Evolutionary conservation across 1,140 invertebrate species (phyloP), one percentile per base, ranked within the genome.

Genomic region (Maniola jurtina): DNA sequence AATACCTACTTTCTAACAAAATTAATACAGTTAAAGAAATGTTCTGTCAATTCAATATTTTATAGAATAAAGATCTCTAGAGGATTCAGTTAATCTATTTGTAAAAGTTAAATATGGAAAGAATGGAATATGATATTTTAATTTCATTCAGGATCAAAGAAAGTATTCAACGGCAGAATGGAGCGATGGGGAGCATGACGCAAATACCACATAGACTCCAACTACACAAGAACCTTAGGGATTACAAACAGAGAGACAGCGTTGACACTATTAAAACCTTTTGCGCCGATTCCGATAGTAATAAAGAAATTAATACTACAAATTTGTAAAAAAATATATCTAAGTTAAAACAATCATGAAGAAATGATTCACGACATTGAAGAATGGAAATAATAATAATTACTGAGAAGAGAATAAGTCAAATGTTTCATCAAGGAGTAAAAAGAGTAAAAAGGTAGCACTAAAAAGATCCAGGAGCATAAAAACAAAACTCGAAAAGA

Each of bases 101-200:
- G 11, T 13, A 14, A n/a, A 48, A 48, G 47, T 48, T 5, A 48
- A 48, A 48, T 48, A 13, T 0, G 11, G 11, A 52, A 42, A 66
- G 58, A n/a, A 58, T 36, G 16, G 54, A 34, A 57, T 64, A 10
- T 34, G 42, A 58, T 16, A 36, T 60, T 63, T 70, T 63, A 33
- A 68, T 71, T 76, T 69, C 76, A 71, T 57, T 62, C 76, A 88
- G 86, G 86, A 76, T 84, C 59, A 80, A 84, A 77, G 73, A 80
- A 48, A 75, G 56, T 56, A 74, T 73, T 72, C 76, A 68, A 38
- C 64, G 15, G n/a, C 61, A 16, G 62, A 64, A 54, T 35, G 47
- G 52, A 54, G 42, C 34, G 34, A 71, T 72, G 59, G 67, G 42
- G 33, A 72, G 50, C 54, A 70, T 68, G 60, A 65, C 15, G 56